phyloP scores from a whole-genome alignment of 2,888 invertebrate genomes.

The Nasonovia ribisnigri region DNA sequence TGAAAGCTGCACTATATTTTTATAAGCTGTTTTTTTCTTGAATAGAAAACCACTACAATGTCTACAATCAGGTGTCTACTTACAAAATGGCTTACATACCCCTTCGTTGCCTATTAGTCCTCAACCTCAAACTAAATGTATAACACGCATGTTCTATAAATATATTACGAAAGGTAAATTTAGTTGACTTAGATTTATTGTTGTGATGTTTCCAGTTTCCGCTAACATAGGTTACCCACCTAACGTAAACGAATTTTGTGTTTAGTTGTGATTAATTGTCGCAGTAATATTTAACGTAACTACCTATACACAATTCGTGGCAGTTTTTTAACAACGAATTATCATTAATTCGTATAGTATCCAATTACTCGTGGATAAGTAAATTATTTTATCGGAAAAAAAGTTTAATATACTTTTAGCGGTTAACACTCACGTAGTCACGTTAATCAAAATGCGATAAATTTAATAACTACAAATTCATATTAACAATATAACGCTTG shows the following conservation, averaged over 20 bases:
- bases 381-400: slow-evolving; percentile 50
- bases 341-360: slow-evolving; percentile 24
- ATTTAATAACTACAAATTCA: slow-evolving; percentile 12
- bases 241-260: neutral
- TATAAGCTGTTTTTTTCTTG: neutral
- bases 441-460: slow-evolving; percentile 46
- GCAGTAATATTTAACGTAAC: neutral
- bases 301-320: neutral
- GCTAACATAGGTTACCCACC: neutral
- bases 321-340: neutral
- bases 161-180: neutral
- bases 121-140: too few species aligned
- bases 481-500: neutral
- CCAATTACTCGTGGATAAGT: slow-evolving; percentile 55
- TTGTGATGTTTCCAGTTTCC: neutral
- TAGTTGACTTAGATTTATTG: neutral
- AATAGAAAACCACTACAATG: neutral
- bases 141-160: neutral
- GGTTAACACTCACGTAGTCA: slow-evolving; percentile 47
- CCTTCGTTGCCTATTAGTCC: too few species aligned
- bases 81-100: too few species aligned
- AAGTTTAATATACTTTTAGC: slow-evolving; percentile 23
- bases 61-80: too few species aligned
- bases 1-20: neutral
- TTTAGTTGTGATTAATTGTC: neutral